A percentile compares a stretch with the other conserved stretches of the same genome.
Evolutionary conservation across 2,888 invertebrate species (phyloP).

Genomic region (Pachymerium ferrugineum): DNA sequence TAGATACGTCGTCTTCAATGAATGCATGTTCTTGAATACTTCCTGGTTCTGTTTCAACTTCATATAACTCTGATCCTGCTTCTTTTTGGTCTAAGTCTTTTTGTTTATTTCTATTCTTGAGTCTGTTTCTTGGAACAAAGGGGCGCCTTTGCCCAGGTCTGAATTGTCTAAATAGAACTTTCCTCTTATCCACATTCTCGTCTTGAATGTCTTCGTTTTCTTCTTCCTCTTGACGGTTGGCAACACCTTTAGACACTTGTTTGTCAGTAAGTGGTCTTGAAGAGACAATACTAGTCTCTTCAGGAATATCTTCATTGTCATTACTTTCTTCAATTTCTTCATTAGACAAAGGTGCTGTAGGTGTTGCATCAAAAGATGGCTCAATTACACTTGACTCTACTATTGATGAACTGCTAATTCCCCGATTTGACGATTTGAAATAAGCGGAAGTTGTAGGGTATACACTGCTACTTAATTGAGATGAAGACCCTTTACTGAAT

Average conservation of each 20-base stretch:
- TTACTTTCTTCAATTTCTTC: slow-evolving; percentile 25
- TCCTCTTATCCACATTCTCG: slow-evolving; percentile 14
- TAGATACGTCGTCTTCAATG: neutral
- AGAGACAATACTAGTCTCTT: neutral
- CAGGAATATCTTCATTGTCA: neutral
- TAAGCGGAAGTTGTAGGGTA: neutral
- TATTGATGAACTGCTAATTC: neutral
- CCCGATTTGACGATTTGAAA: neutral
- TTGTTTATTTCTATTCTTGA: neutral
- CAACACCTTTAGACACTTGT: neutral
- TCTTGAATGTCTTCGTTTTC: slow-evolving; percentile 28
- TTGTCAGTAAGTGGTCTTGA: neutral
- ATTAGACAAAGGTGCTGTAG: slow-evolving; percentile 27
- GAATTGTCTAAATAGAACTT: slow-evolving; percentile 28
- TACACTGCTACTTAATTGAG: neutral
- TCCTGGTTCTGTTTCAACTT: neutral
- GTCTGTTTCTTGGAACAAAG: neutral
- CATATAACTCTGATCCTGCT: slow-evolving; percentile 20
- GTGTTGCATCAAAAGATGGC: slow-evolving; percentile 16
- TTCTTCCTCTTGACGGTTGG: neutral
- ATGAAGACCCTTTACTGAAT: neutral
- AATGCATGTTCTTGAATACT: neutral
- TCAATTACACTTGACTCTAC: neutral
- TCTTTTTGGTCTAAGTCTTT: slow-evolving; percentile 11
- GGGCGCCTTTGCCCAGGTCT: slow-evolving; percentile 29